These are phyloP conservation scores for Petrocephalus sullivani DNA, from an alignment of 2,797 vertebrate genomes.

Conservation along the genomic window DNA sequence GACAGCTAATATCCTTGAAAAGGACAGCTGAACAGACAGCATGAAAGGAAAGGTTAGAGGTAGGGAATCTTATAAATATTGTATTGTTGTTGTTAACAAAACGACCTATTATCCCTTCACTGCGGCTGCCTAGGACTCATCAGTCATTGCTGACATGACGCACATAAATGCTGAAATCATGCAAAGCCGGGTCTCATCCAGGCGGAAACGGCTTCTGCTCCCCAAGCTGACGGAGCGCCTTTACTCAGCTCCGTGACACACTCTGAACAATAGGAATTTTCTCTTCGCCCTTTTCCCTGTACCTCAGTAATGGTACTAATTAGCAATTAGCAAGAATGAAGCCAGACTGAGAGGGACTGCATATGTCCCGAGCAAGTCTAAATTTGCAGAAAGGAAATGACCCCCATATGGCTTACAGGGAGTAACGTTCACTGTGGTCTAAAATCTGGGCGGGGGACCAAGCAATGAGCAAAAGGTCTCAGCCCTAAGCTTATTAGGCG, in stretches of 20 bases:
- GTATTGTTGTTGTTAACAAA: background rate
- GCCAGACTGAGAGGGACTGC: no score
- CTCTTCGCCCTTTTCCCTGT: background rate
- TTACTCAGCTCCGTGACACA: background rate
- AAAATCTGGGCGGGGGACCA: no score
- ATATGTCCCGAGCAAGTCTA: no score
- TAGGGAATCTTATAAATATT: slow-evolving; percentile 9
- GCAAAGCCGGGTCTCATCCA: background rate
- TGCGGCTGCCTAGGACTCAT: background rate
- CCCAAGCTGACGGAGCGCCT: background rate
- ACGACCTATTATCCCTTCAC: background rate
- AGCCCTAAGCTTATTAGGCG: no score
- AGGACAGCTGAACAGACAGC: background rate
- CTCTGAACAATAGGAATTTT: background rate
- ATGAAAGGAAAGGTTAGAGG: slow-evolving; percentile 1
- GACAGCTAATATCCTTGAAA: slow-evolving; percentile 6
- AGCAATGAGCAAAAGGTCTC: no score
- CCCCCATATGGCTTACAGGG: no score
- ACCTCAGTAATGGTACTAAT: no score
- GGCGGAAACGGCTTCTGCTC: background rate
- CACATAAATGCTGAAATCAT: background rate
- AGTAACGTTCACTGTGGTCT: no score
- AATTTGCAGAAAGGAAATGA: no score
- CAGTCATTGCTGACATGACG: background rate
- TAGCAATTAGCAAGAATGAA: no score